Conservation (phyloP, 2,797 vertebrate genomes). For the Coilia nasus region DNA sequence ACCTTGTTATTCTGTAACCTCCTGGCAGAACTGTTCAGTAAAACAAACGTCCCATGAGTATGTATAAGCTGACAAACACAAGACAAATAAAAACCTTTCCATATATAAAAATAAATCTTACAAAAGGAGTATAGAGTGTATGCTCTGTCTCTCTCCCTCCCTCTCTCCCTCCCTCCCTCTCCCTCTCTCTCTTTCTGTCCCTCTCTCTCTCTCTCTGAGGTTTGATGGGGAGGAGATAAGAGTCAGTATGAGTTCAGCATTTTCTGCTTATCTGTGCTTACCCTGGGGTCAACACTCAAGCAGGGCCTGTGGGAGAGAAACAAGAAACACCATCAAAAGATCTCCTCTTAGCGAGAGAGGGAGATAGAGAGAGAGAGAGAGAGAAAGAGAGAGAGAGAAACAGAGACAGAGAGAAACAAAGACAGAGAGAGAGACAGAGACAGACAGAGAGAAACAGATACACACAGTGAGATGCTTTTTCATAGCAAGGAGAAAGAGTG, state of each 20-base stretch:
- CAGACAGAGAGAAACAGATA: no score
- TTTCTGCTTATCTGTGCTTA: slow-evolving; percentile 10
- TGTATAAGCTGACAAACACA: neutral
- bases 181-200: neutral
- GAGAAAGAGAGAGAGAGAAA: no score
- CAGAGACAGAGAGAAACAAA: no score
- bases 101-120: neutral
- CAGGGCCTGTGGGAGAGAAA: neutral
- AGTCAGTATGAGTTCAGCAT: neutral
- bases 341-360: neutral
- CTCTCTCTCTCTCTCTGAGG: neutral
- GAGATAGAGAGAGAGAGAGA: no score
- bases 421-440: no score
- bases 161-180: neutral
- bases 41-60: neutral
- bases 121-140: neutral
- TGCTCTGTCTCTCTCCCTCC: neutral
- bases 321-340: neutral
- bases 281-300: neutral
- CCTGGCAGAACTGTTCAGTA: neutral
- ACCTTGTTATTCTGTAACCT: no score
- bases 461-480: no score
- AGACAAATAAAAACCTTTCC: neutral
- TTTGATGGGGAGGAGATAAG: neutral
- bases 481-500: no score